Evolutionary conservation across 1,140 invertebrate genomes (phyloP).

Genomic region (Brachionus paranguensis): DNA sequence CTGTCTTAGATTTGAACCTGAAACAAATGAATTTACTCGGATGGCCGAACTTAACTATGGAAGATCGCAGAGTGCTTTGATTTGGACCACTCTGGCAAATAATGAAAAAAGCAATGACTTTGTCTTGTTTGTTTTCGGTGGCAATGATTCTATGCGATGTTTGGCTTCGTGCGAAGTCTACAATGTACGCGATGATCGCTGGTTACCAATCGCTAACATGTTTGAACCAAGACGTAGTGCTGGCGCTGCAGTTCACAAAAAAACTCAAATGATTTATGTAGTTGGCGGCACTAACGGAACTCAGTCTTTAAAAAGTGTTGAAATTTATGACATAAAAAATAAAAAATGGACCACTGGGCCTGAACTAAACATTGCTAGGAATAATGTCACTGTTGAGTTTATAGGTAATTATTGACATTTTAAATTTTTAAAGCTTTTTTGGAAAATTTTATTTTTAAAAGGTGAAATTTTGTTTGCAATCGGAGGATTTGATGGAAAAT

Average conservation of each 20-base stretch:
- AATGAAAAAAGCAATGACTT: neutral
- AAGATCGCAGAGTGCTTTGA: neutral
- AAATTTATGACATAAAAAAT: constrained; percentile 38
- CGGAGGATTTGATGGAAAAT: constrained; percentile 39
- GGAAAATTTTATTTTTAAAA: neutral
- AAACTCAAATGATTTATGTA: neutral
- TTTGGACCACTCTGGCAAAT: neutral
- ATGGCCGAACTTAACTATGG: neutral
- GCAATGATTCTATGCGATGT: constrained; percentile 9
- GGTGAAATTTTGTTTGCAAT: constrained; percentile 27
- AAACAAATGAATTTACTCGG: neutral
- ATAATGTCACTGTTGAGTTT: constrained; percentile 33
- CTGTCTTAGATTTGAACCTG: constrained; percentile 16
- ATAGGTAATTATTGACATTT: neutral
- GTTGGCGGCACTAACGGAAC: constrained; percentile 36
- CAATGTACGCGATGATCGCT: neutral
- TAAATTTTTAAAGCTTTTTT: neutral
- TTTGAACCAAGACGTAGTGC: constrained; percentile 6
- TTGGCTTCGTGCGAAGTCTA: constrained; percentile 22
- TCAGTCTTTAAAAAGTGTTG: neutral
- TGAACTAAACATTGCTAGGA: constrained; percentile 13
- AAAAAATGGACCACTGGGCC: constrained; percentile 13
- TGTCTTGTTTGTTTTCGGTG: constrained; percentile 39
- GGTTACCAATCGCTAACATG: neutral
- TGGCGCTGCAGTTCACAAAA: constrained; percentile 9